Conservation (phyloP, 2,797 vertebrate genomes). For the Tadarida brasiliensis region DNA sequence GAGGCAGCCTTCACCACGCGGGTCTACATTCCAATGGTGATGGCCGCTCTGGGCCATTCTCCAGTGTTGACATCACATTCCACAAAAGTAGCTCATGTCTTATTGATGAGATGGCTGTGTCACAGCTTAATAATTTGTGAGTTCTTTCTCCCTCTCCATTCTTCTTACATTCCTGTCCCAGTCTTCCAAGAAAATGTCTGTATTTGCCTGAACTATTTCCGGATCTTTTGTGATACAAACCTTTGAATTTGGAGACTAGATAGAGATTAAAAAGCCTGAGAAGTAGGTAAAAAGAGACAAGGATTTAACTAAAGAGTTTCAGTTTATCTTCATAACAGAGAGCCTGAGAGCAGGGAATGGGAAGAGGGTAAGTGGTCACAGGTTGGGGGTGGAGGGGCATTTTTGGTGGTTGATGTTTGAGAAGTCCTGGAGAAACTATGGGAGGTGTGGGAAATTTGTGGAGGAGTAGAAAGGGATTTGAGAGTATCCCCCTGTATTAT, state of each 20-base stretch:
- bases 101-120: not conserved
- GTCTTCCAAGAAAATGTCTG: not conserved
- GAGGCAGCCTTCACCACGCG: not conserved
- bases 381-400: rapidly evolving
- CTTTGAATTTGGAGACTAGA: not conserved
- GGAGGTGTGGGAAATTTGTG: not conserved
- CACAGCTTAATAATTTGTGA: not conserved
- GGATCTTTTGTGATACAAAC: not conserved
- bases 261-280: not conserved
- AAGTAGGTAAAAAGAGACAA: not conserved
- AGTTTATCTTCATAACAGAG: not conserved
- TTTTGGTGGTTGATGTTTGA: not conserved
- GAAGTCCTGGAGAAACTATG: not conserved
- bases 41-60: not conserved
- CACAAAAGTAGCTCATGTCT: not conserved
- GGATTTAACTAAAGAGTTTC: not conserved
- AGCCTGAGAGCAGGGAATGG: not conserved
- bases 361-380: not conserved
- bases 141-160: not conserved
- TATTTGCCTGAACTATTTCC: not conserved
- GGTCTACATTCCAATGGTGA: not conserved
- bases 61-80: not conserved
- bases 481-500: not conserved
- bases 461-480: not conserved
- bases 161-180: not conserved